Conservation (phyloP, 1,140 invertebrate species). For the Drosophila yakuba region DNA sequence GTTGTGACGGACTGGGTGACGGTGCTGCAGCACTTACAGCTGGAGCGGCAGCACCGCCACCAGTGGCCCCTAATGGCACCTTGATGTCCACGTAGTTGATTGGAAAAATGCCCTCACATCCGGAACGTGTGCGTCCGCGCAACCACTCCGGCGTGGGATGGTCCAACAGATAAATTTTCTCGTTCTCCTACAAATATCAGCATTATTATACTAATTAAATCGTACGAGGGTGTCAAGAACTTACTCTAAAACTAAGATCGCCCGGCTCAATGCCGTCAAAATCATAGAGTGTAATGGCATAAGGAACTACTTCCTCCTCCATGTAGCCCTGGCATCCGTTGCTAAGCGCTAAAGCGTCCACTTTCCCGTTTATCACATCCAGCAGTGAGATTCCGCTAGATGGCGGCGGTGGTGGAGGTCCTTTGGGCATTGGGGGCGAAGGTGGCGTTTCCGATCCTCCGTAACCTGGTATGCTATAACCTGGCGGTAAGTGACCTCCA, state of each 20-base stretch:
- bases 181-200: constrained; percentile 87
- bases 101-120: constrained; percentile 92
- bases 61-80: constrained; percentile 86
- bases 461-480: constrained; percentile 41
- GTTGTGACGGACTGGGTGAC: constrained; percentile 15
- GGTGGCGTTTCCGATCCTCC: constrained; percentile 66
- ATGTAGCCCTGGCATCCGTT: constrained; percentile 55
- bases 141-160: constrained; percentile 92
- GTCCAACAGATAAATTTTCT: constrained; percentile 89
- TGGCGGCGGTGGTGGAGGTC: constrained; percentile 90
- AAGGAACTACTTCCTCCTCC: constrained; percentile 84
- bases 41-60: constrained; percentile 64
- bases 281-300: constrained; percentile 91
- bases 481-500: constrained; percentile 46
- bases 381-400: constrained; percentile 79
- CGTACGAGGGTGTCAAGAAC: constrained; percentile 17
- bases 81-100: constrained; percentile 91
- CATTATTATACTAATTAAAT: not conserved
- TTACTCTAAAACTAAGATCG: constrained; percentile 91
- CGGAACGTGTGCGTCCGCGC: constrained; percentile 87
- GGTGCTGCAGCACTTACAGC: constrained; percentile 57
- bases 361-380: constrained; percentile 77
- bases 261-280: constrained; percentile 89
- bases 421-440: constrained; percentile 91
- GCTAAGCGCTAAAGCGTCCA: constrained; percentile 67